phyloP scores from a whole-genome alignment of 2,888 invertebrate species.

The Agrotis puta region DNA sequence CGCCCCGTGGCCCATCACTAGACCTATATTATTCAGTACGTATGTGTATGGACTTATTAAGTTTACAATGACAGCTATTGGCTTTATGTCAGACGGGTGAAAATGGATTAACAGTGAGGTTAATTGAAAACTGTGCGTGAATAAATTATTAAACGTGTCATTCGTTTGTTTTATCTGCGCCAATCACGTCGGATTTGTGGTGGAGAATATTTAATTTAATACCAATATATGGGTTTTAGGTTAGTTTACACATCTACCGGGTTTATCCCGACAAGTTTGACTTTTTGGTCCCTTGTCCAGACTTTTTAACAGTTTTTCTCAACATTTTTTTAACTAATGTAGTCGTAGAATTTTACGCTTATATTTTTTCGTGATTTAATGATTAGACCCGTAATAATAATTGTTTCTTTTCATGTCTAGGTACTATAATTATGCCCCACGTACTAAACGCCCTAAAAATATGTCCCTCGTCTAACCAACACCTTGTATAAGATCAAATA shows the following conservation, averaged over 20 bases:
- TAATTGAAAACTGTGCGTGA: slow-evolving; percentile 52
- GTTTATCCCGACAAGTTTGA: background rate
- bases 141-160: slow-evolving; percentile 50
- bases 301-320: background rate
- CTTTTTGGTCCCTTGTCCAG: background rate
- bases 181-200: slow-evolving; percentile 11
- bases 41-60: slow-evolving; percentile 27
- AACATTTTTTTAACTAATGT: background rate
- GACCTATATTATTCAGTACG: slow-evolving; percentile 22
- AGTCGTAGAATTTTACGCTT: background rate
- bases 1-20: slow-evolving; percentile 14
- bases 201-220: slow-evolving; percentile 8
- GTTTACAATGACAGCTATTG: slow-evolving; percentile 34
- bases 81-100: slow-evolving; percentile 23
- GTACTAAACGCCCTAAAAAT: background rate
- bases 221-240: slow-evolving; percentile 1
- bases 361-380: background rate
- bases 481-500: background rate
- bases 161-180: slow-evolving; percentile 19
- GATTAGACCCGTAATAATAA: background rate
- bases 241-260: background rate
- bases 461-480: background rate
- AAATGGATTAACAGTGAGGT: slow-evolving; percentile 37
- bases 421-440: too few species aligned
- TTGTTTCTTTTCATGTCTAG: background rate